These are phyloP conservation scores for Cantharis lateralis DNA, from an alignment of 2,888 invertebrate genomes.

Conservation along the genomic window DNA sequence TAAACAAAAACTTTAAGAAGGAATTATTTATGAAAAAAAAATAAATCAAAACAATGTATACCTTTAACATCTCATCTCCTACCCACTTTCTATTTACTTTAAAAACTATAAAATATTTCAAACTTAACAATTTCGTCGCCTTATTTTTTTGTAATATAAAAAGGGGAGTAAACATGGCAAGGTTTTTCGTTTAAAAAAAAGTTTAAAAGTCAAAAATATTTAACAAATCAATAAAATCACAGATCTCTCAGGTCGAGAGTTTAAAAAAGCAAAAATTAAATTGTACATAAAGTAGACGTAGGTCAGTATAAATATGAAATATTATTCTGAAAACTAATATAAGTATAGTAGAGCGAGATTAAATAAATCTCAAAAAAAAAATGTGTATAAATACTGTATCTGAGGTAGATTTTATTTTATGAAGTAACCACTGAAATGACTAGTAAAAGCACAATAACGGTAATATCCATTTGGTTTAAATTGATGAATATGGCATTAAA, in stretches of 20 bases:
- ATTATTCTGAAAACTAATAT: conserved; percentile 22
- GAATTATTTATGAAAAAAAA: background rate
- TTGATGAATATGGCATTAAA: conserved; percentile 36
- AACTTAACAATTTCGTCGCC: background rate
- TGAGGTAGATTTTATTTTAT: conserved; percentile 46
- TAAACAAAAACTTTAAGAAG: background rate
- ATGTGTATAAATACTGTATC: conserved; percentile 46
- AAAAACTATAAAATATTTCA: background rate
- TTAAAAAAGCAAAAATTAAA: background rate
- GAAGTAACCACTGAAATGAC: conserved; percentile 46
- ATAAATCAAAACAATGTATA: background rate
- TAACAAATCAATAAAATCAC: background rate
- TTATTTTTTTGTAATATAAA: background rate
- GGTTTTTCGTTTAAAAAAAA: background rate
- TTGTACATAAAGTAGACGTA: background rate
- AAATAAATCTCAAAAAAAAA: conserved; percentile 24
- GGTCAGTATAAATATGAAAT: background rate
- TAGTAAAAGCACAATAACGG: conserved; percentile 41
- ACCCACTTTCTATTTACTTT: background rate
- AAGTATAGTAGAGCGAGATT: conserved; percentile 20
- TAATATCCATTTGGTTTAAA: conserved; percentile 50
- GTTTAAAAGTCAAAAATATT: background rate
- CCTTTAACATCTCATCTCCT: background rate
- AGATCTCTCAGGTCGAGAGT: background rate
- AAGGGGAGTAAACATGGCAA: background rate